Evolutionary conservation across 2,797 vertebrate species (phyloP).

Genomic region (Oreortyx pictus): DNA sequence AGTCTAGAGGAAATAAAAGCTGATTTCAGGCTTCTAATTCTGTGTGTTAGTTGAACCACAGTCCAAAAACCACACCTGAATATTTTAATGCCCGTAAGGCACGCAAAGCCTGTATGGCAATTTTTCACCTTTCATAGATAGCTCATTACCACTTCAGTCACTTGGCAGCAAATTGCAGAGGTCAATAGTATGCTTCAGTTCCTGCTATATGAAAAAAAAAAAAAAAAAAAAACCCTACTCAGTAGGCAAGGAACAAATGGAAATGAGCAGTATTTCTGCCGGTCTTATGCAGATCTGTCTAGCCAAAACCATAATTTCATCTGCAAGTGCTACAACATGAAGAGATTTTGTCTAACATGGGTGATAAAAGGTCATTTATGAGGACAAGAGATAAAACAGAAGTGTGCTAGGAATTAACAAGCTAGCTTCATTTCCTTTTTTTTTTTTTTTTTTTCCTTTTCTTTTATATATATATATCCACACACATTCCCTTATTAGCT

Average conservation of each 20-base stretch:
- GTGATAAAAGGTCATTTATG: background rate
- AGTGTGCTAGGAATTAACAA: background rate
- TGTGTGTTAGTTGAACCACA: rapidly evolving
- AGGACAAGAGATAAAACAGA: background rate
- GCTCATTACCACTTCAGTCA: background rate
- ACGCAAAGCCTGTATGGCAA: background rate
- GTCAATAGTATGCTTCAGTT: background rate
- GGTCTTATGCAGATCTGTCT: background rate
- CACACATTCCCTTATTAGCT: background rate
- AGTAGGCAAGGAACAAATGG: background rate
- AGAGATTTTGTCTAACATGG: background rate
- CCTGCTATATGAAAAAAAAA: no score
- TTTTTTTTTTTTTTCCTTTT: background rate
- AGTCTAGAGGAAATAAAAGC: background rate
- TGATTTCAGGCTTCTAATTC: background rate
- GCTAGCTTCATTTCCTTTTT: background rate
- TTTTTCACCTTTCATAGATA: background rate
- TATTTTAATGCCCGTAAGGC: background rate
- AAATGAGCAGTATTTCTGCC: background rate
- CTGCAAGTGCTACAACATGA: background rate
- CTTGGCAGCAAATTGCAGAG: background rate
- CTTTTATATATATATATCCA: background rate
- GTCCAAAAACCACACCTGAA: background rate
- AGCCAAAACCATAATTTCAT: background rate
- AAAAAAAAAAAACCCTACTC: background rate